Evolutionary conservation across 2,888 invertebrate genomes (phyloP).

Genomic region (Pyralis farinalis): DNA sequence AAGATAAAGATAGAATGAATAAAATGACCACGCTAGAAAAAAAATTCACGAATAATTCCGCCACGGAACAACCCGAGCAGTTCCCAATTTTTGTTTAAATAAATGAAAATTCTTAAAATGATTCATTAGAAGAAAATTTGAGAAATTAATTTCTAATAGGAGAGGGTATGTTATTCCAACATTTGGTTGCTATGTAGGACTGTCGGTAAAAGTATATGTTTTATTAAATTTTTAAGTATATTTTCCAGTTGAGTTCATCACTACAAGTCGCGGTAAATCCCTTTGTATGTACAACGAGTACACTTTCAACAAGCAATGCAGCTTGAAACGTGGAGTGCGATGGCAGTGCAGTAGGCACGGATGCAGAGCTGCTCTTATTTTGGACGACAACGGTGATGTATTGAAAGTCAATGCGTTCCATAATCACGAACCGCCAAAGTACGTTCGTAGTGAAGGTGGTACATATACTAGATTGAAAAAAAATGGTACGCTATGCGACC

Average conservation of each 20-base stretch:
- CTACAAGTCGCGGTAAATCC: slow-evolving; percentile 7
- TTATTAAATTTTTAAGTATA: background rate
- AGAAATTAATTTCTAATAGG: too few relatives aligned
- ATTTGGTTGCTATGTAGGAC: too few relatives aligned
- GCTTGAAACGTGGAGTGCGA: slow-evolving; percentile 1
- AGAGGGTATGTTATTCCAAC: too few relatives aligned
- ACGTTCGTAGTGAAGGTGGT: background rate
- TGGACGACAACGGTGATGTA: background rate
- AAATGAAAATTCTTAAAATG: too few relatives aligned
- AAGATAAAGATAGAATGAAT: too few relatives aligned
- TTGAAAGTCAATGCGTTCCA: background rate
- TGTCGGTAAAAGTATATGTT: too few relatives aligned
- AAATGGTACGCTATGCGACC: background rate
- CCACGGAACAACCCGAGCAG: too few relatives aligned
- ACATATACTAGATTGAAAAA: background rate
- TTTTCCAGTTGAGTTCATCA: background rate
- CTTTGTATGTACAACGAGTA: slow-evolving; percentile 11
- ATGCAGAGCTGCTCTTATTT: background rate
- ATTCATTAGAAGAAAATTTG: too few relatives aligned
- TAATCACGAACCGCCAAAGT: slow-evolving; percentile 3
- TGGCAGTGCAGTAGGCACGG: slow-evolving; percentile 9
- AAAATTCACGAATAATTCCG: too few relatives aligned
- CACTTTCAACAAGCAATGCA: background rate
- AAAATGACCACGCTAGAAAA: too few relatives aligned
- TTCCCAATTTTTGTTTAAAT: too few relatives aligned